Evolutionary conservation across 2,113 vertebrate genomes (phyloP).

Genomic region (Scomber colias): DNA sequence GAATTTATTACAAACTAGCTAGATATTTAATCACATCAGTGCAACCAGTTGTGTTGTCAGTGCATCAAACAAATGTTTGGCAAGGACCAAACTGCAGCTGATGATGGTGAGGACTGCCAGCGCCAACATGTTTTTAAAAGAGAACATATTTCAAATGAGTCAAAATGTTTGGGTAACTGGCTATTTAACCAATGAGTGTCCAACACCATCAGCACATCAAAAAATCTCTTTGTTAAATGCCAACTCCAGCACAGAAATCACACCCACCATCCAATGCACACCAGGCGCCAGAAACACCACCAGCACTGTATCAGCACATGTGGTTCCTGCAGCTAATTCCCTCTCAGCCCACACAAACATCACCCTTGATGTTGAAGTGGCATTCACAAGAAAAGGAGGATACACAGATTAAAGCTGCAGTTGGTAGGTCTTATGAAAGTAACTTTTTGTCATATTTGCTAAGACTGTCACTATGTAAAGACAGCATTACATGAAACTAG

Average conservation of each 20-base stretch:
- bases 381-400: background rate
- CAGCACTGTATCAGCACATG: constrained; percentile 2
- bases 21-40: no score
- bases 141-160: background rate
- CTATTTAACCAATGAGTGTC: background rate
- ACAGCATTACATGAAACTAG: no score
- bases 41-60: background rate
- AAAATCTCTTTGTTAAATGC: constrained; percentile 14
- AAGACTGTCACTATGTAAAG: no score
- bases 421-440: no score
- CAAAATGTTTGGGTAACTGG: background rate
- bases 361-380: background rate
- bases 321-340: constrained; percentile 25
- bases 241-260: constrained; percentile 22
- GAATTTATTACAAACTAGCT: background rate
- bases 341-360: constrained; percentile 20
- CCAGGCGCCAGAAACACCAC: constrained; percentile 1
- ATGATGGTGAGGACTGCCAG: constrained; percentile 6
- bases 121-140: background rate
- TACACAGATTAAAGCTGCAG: background rate
- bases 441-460: no score
- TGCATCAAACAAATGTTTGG: background rate
- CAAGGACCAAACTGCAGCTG: background rate
- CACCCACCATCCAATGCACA: constrained; percentile 6
- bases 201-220: background rate